Evolutionary conservation across 23 tunicate genomes (phyloP).

Genomic region (Halocynthia roretzi): DNA sequence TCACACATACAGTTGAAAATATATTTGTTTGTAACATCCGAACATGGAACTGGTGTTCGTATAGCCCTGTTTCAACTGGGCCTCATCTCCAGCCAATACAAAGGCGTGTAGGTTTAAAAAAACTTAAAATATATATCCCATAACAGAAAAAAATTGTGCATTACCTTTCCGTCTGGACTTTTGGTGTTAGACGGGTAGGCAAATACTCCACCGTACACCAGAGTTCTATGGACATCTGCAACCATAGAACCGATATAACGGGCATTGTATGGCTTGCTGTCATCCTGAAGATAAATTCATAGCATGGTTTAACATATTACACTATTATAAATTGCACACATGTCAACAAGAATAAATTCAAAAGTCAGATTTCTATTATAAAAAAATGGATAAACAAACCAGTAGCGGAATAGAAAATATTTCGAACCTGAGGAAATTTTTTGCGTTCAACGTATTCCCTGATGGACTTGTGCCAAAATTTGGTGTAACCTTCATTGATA

Average conservation of each 20-base stretch:
- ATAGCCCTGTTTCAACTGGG: too few relatives aligned
- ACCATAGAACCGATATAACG: slow-evolving; percentile 97
- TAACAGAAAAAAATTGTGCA: too few relatives aligned
- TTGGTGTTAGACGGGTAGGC: slow-evolving; percentile 91
- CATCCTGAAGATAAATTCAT: neutral
- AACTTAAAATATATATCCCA: too few relatives aligned
- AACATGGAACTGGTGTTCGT: too few relatives aligned
- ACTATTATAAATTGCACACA: too few relatives aligned
- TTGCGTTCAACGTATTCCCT: slow-evolving; percentile 79
- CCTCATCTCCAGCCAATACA: too few relatives aligned
- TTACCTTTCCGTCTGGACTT: slow-evolving; percentile 75
- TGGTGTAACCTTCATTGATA: slow-evolving; percentile 94
- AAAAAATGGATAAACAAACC: neutral
- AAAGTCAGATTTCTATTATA: too few relatives aligned
- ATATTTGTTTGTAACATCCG: too few relatives aligned
- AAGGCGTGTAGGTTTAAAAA: too few relatives aligned
- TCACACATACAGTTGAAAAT: too few relatives aligned
- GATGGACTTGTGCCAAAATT: slow-evolving; percentile 86
- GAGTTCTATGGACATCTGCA: slow-evolving; percentile 93
- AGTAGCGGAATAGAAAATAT: neutral
- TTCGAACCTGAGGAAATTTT: slow-evolving; percentile 75
- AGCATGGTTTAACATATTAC: neutral
- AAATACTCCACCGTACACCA: slow-evolving; percentile 94
- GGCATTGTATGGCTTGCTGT: slow-evolving; percentile 85
- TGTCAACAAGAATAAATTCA: too few relatives aligned